These are phyloP conservation scores for Ailuropoda melanoleuca DNA, from an alignment of 2,113 vertebrate genomes.

Conservation along the genomic window DNA sequence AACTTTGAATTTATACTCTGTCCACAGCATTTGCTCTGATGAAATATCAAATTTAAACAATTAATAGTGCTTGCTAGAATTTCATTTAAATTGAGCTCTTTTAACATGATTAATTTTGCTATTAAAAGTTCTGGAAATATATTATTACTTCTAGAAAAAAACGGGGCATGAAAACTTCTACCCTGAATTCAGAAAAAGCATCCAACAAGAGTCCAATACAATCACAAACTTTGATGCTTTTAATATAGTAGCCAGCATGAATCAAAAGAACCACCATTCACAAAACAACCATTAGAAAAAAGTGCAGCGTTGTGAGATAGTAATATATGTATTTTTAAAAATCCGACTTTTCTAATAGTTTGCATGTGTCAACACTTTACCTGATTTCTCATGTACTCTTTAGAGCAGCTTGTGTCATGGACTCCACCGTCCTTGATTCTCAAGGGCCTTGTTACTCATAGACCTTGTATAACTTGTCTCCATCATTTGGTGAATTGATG, in stretches of 20 bases:
- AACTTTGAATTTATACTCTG: slow-evolving; percentile 40
- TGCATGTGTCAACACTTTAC: not conserved
- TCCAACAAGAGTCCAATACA: not conserved
- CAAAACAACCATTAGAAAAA: not conserved
- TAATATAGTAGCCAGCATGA: not conserved
- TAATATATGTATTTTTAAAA: not conserved
- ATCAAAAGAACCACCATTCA: not conserved
- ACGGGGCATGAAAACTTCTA: not conserved
- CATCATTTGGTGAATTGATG: not conserved
- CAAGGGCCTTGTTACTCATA: not conserved
- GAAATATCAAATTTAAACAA: slow-evolving; percentile 49
- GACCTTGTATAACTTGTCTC: not conserved
- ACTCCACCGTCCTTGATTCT: not conserved
- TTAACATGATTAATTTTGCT: not conserved
- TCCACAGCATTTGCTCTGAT: not conserved
- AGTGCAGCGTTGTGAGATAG: not conserved
- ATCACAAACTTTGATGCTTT: not conserved
- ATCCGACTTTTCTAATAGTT: not conserved
- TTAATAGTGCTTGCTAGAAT: slow-evolving; percentile 36
- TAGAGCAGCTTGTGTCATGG: not conserved
- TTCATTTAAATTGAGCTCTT: slow-evolving; percentile 7
- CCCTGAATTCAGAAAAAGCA: not conserved
- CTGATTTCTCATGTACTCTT: not conserved
- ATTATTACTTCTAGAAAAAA: not conserved
- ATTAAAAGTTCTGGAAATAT: not conserved